phyloP scores from a whole-genome alignment of 2,888 invertebrate genomes.

The Tupiocoris notatus region DNA sequence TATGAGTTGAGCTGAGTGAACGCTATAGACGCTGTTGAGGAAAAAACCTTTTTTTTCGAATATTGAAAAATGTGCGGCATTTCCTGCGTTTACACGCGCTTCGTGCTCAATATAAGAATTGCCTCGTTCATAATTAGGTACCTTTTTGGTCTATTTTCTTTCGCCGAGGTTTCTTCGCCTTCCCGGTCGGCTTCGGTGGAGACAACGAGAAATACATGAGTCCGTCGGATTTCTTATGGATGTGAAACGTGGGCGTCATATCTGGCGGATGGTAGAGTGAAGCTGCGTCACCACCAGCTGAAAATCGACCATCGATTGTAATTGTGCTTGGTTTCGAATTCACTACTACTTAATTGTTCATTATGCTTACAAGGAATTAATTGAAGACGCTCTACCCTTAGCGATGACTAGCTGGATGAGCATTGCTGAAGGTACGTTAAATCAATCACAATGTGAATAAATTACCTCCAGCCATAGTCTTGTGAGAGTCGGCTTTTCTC shows the following conservation, averaged over 20 bases:
- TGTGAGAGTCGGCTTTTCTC: constrained; percentile 13
- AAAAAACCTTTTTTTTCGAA: no score
- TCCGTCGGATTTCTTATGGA: constrained; percentile 45
- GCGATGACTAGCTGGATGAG: neutral
- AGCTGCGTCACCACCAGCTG: constrained; percentile 9
- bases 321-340: no score
- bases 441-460: neutral
- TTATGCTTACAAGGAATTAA: no score
- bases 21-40: no score
- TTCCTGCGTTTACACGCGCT: no score
- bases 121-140: neutral
- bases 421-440: neutral
- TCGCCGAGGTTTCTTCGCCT: neutral
- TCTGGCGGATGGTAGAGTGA: constrained; percentile 12
- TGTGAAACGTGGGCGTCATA: constrained; percentile 39
- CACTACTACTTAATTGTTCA: no score
- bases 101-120: no score
- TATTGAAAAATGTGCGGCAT: no score
- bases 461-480: constrained; percentile 10
- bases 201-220: constrained; percentile 44
- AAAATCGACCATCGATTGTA: no score
- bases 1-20: no score
- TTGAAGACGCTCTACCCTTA: no score
- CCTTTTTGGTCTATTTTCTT: constrained; percentile 11
- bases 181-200: constrained; percentile 31